Percentiles rank a stretch among this genome's conserved stretches.
Evolutionary conservation across 2,797 vertebrate species (phyloP).

Genomic region (Cossypha caffra): DNA sequence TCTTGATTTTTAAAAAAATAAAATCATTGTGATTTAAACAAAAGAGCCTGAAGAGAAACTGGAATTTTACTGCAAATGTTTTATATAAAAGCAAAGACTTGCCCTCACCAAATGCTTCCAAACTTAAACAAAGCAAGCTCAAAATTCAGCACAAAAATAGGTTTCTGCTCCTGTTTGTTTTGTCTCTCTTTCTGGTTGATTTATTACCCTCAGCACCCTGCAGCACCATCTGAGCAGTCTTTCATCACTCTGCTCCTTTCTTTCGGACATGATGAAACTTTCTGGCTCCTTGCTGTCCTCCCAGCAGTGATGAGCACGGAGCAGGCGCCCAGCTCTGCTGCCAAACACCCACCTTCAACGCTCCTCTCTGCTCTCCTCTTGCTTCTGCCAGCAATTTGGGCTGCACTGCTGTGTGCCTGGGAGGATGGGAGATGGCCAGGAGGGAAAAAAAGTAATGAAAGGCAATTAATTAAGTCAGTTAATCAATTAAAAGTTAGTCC

Average conservation of each 20-base stretch:
- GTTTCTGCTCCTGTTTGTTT: conserved; percentile 31
- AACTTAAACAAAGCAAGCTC: neutral
- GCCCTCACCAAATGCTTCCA: neutral
- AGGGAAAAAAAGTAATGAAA: fast-evolving
- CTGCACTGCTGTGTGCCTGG: neutral
- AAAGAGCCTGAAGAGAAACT: neutral
- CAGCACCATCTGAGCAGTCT: conserved; percentile 6
- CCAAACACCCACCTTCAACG: neutral
- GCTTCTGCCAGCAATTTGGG: neutral
- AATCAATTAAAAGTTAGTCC: neutral
- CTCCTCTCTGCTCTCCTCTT: fast-evolving
- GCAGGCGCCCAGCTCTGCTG: neutral
- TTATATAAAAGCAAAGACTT: neutral
- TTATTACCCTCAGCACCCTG: conserved; percentile 13
- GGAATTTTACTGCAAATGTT: neutral
- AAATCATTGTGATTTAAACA: neutral
- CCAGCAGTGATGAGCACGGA: neutral
- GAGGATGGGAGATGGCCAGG: neutral
- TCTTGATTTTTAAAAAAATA: neutral
- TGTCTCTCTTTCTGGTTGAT: conserved; percentile 35
- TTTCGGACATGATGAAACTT: conserved; percentile 54
- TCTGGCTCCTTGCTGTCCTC: conserved; percentile 39
- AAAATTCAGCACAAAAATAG: conserved; percentile 5
- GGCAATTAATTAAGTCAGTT: neutral
- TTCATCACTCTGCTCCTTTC: conserved; percentile 34